phyloP scores from a whole-genome alignment of 2,888 invertebrate genomes.

The Leptarthrus brevirostris region DNA sequence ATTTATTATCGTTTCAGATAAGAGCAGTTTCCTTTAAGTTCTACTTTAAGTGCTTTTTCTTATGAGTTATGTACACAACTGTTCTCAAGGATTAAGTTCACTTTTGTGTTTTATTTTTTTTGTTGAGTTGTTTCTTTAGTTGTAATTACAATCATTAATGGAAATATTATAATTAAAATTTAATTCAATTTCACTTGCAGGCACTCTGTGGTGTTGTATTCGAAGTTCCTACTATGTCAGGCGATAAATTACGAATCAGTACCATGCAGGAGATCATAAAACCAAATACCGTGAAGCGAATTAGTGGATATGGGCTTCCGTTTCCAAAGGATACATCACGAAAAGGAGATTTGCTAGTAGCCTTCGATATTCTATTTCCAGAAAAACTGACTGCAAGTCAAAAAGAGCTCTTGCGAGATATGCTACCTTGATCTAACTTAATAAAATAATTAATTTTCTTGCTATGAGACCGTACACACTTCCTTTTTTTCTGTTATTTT shows the following conservation, averaged over 20 bases:
- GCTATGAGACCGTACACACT: background rate
- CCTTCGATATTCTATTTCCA: constrained; percentile 96
- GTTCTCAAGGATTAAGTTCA: too few species aligned
- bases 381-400: constrained; percentile 82
- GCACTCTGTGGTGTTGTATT: constrained; percentile 92
- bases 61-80: constrained; percentile 24
- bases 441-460: too few species aligned
- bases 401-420: constrained; percentile 90
- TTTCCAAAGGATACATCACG: constrained; percentile 92
- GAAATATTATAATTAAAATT: background rate
- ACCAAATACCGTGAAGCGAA: constrained; percentile 88
- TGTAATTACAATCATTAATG: too few species aligned
- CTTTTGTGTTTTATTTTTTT: too few species aligned
- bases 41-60: constrained; percentile 35
- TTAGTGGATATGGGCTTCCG: constrained; percentile 92
- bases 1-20: constrained; percentile 4
- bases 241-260: constrained; percentile 85
- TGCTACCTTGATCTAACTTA: constrained; percentile 71
- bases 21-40: constrained; percentile 28
- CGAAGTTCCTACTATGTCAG: constrained; percentile 91
- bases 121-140: too few species aligned
- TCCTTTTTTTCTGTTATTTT: constrained; percentile 11
- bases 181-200: constrained; percentile 69
- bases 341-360: constrained; percentile 92
- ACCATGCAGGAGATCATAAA: constrained; percentile 88